Evolutionary conservation across 2,113 vertebrate genomes (phyloP).

Genomic region (Motacilla tschutschensis): DNA sequence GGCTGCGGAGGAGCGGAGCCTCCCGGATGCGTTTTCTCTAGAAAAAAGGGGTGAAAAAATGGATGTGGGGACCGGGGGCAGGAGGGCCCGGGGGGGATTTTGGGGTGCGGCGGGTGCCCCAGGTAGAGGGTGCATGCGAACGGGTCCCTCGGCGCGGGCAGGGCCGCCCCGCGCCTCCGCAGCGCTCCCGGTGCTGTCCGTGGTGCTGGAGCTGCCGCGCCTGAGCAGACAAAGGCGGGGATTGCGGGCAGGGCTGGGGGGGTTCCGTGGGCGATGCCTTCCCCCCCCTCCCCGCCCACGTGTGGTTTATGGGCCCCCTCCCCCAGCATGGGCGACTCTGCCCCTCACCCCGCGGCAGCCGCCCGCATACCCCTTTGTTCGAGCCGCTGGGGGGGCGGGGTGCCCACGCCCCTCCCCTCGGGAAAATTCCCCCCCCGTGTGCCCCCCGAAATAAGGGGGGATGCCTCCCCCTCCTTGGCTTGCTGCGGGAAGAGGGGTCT

Average conservation of each 20-base stretch:
- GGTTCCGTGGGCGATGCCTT: background rate
- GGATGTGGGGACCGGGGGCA: background rate
- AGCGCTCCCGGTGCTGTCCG: conserved; percentile 11
- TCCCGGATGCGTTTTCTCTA: background rate
- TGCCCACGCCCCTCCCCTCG: rapidly evolving
- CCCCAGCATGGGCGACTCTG: background rate
- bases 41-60: background rate
- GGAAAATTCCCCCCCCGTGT: background rate
- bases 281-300: no score
- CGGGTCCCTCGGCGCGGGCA: background rate
- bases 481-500: background rate
- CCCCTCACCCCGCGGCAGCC: background rate
- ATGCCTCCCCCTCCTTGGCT: background rate
- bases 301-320: background rate
- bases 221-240: background rate
- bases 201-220: conserved; percentile 45
- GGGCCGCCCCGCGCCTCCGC: background rate
- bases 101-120: background rate
- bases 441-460: background rate
- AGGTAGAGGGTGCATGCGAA: background rate
- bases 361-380: conserved; percentile 2
- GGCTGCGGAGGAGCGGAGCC: background rate
- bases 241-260: background rate
- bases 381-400: background rate
- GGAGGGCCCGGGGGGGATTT: background rate